Percentiles rank a stretch among this genome's conserved stretches.
These are phyloP conservation scores for Eilema griseolum DNA, from an alignment of 2,888 invertebrate genomes.

Conservation along the genomic window DNA sequence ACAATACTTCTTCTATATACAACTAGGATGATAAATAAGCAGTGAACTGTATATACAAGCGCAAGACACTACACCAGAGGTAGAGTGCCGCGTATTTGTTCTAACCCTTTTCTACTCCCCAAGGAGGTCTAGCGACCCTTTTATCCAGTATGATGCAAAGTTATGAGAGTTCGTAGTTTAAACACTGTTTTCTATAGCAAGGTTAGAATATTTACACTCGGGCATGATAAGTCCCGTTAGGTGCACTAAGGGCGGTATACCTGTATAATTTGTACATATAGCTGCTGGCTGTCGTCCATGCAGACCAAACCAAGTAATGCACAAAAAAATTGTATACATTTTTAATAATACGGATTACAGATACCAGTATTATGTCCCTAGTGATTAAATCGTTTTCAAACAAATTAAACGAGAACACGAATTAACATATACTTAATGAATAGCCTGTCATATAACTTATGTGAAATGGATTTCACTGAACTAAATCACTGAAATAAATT, in stretches of 20 bases:
- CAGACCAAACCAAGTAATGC: too few relatives aligned
- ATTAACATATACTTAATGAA: neutral
- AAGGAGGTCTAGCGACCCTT: neutral
- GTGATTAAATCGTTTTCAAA: neutral
- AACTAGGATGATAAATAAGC: neutral
- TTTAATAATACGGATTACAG: neutral
- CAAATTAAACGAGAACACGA: neutral
- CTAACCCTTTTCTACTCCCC: neutral
- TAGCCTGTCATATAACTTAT: slow-evolving; percentile 4
- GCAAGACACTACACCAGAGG: neutral
- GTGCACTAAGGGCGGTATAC: neutral
- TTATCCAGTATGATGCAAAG: neutral
- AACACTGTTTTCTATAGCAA: neutral
- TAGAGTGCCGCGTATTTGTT: neutral
- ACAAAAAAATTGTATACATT: too few relatives aligned
- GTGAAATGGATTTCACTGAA: neutral
- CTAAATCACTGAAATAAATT: neutral
- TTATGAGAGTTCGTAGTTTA: neutral
- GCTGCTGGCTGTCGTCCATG: too few relatives aligned
- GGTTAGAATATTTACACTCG: neutral
- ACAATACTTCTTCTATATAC: neutral
- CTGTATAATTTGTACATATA: too few relatives aligned
- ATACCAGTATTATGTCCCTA: neutral
- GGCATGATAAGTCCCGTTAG: neutral
- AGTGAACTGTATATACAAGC: neutral